These are phyloP conservation scores for Eulithis testata DNA, from an alignment of 2,888 invertebrate genomes.

Conservation along the genomic window DNA sequence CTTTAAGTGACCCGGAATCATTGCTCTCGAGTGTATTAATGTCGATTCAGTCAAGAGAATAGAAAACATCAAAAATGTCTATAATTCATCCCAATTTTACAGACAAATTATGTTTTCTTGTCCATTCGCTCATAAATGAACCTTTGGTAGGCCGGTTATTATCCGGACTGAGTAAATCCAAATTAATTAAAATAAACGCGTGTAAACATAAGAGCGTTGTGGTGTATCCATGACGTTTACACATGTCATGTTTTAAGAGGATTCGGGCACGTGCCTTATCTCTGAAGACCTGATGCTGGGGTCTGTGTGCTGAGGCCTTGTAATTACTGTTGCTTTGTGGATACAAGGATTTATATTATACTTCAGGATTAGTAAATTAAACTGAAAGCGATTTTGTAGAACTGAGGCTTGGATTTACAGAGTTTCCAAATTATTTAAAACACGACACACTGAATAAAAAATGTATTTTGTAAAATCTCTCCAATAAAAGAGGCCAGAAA, in stretches of 20 bases:
- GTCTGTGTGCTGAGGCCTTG: constrained; percentile 14
- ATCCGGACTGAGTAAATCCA: not conserved
- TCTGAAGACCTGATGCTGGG: not conserved
- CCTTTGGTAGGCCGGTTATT: no score
- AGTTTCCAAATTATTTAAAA: no score
- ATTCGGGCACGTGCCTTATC: constrained; percentile 21
- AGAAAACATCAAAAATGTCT: no score
- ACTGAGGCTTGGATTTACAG: not conserved
- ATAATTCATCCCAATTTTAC: no score
- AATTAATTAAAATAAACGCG: not conserved
- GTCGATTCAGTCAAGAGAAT: no score
- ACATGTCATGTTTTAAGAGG: constrained; percentile 8
- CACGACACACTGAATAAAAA: no score
- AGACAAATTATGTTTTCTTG: no score
- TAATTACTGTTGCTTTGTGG: constrained; percentile 18
- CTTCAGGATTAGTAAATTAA: not conserved
- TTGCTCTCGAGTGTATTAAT: no score
- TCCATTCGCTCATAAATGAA: no score
- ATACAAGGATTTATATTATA: not conserved
- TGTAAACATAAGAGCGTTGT: not conserved
- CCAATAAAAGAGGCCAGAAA: no score
- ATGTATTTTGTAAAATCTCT: no score
- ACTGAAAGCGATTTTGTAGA: not conserved
- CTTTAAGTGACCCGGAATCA: no score
- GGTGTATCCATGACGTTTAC: constrained; percentile 6